Evolutionary conservation across 2,797 vertebrate species (phyloP), one percentile per base, ranked within the genome.

Genomic region (Pseudomugil gertrudae): DNA sequence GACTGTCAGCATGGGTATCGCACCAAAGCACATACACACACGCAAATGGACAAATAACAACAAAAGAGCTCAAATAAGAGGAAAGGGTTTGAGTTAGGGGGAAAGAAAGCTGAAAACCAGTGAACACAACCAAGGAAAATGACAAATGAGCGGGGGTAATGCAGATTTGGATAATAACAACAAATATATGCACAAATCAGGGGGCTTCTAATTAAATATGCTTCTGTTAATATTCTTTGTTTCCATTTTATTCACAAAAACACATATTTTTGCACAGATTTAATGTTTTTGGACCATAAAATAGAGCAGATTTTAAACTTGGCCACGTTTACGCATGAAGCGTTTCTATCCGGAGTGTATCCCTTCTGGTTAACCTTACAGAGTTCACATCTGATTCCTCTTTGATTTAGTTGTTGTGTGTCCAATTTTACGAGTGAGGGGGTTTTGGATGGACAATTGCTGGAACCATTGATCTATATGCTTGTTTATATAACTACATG

Each of bases 381-480:
- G 32, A 30, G 78, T 66, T 79, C 32, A 65, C 1, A 55, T 63
- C 17, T 3, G 58, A 74, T 67, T 55, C n/a, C 48, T 43, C 23
- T 66, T 64, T 75, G 67, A 78, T 67, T 63, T n/a, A 11, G 11
- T n/a, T 27, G 1, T 15, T 58, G 59, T 63, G 1, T 68, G 60
- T 59, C 43, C 48, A 35, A 13, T 72, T 36, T 35, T 47, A 9
- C 17, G 56, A 26, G 2, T 29, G 40, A 36, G 30, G 7, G 61
- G 36, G 68, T 30, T 35, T 4, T 40, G 52, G 59, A 74, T 61
- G 62, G 75, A 64, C 54, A 19, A 50, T 74, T 74, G 60, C 73
- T 50, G 65, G 48, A 56, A 58, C 1, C 57, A 88, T 88, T 32
- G 81, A 90, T 84, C 71, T 66, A 89, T 76, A 8, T 32, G 81